Evolutionary conservation across 2,888 invertebrate genomes (phyloP), one percentile per base, ranked within the genome.

Genomic region (Drosophila antonietae): DNA sequence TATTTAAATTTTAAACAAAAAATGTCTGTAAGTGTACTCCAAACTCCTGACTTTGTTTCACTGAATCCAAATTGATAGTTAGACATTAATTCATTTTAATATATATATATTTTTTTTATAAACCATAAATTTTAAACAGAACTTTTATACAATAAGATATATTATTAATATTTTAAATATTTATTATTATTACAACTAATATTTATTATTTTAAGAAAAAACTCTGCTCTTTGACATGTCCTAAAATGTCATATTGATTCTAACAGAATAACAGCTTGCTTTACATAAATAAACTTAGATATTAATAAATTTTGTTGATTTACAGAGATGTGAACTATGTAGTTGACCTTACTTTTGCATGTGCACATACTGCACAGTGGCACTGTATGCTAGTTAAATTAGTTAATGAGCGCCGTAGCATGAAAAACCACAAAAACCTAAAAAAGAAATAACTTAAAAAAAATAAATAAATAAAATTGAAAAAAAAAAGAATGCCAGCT

Each of bases 391-490:
- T 55, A 75, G 74, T 77, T 70, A 81, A 79, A 82, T 87, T 83
- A 82, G 85, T 75, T 87, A 87, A 83, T 87, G 84, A 81, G 83
- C 76, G 68, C 66, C 65, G 74, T 70, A 47, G 58, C 87, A 65
- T 83, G 72, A 78, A 67, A 66, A 77, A 62, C 68, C 71, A 69
- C 58, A 68, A 62, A 73, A 73, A 73, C 78, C 81, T 69, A 66
- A 80, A 83, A 73, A 69, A 79, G 65, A 65, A 69, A 73, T 75
- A 83, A 68, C 62, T 73, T 8, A 66, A 59, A 64, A 57, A 6
- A 56, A 44, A 43, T 18, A 20, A 6, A 6, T 1, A 61, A 51
- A 23, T 23, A 4, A 58, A 59, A 51, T 33, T 23, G 14, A 15
- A 46, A 44, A 23, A 60, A 37, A 35, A 8, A 39, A 63, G 70